phyloP scores from a whole-genome alignment of 2,888 invertebrate genomes.

The Blastobasis lacticolella region DNA sequence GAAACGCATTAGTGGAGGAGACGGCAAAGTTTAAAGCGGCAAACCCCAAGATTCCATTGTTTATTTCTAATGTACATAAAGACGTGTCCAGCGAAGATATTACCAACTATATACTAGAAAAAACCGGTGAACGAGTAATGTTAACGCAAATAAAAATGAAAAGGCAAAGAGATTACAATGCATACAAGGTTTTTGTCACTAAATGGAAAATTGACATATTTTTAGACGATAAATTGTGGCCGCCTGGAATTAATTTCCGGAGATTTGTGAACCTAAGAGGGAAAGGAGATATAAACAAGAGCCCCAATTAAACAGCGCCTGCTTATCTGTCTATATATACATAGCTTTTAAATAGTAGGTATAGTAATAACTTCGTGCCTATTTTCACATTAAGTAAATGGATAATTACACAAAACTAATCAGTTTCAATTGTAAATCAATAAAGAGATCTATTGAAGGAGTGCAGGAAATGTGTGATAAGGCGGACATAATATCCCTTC shows the following conservation, averaged over 20 bases:
- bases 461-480: no score
- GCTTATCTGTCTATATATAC: no score
- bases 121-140: slow-evolving; percentile 3
- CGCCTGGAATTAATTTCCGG: slow-evolving; percentile 7
- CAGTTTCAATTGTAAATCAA: no score
- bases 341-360: no score
- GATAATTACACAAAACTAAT: no score
- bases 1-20: slow-evolving; percentile 3
- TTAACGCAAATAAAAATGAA: slow-evolving; percentile 7
- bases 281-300: no score
- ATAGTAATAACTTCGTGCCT: no score
- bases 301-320: no score
- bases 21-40: slow-evolving; percentile 6
- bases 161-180: slow-evolving; percentile 3
- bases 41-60: slow-evolving; percentile 6
- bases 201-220: slow-evolving; percentile 8
- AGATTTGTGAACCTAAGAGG: no score
- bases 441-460: no score
- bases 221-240: slow-evolving; percentile 9
- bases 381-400: no score
- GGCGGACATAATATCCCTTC: no score
- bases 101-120: slow-evolving; percentile 4
- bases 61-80: slow-evolving; percentile 6
- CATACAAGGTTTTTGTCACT: slow-evolving; percentile 8
- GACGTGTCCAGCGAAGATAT: slow-evolving; percentile 3